Conservation (phyloP, 2,797 vertebrate species). For the Malurus splendens region DNA sequence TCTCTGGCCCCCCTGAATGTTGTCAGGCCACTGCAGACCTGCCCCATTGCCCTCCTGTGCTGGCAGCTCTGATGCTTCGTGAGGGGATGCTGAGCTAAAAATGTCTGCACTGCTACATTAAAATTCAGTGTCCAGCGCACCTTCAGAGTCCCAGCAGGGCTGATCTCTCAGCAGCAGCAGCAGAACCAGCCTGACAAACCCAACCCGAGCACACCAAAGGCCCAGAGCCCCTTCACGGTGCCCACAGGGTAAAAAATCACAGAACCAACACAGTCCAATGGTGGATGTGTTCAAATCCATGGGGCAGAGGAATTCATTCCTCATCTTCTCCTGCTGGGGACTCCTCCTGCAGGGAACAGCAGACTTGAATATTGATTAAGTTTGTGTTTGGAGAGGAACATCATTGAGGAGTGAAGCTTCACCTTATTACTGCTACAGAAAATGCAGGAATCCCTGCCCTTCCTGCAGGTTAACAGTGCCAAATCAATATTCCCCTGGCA, state of each 20-base stretch:
- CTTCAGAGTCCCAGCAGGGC: neutral
- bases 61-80: neutral
- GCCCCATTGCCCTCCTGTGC: neutral
- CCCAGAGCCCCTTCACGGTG: neutral
- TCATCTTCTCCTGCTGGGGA: neutral
- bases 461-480: neutral
- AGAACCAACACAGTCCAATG: neutral
- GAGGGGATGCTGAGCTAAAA: neutral
- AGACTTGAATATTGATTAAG: neutral
- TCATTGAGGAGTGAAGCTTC: neutral
- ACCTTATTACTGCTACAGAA: neutral
- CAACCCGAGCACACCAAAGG: neutral
- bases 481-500: neutral
- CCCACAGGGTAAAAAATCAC: neutral
- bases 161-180: neutral
- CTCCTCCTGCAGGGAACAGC: neutral
- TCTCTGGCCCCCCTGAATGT: accelerated
- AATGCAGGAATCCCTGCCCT: neutral
- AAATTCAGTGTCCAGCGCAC: neutral
- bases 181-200: neutral
- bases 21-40: neutral
- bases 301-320: neutral
- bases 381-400: neutral
- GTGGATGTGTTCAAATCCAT: neutral
- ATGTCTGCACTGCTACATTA: neutral